Percentiles rank a stretch among this genome's conserved stretches.
These are phyloP conservation scores for Beris chalybata DNA, from an alignment of 2,888 invertebrate species.

Conservation along the genomic window DNA sequence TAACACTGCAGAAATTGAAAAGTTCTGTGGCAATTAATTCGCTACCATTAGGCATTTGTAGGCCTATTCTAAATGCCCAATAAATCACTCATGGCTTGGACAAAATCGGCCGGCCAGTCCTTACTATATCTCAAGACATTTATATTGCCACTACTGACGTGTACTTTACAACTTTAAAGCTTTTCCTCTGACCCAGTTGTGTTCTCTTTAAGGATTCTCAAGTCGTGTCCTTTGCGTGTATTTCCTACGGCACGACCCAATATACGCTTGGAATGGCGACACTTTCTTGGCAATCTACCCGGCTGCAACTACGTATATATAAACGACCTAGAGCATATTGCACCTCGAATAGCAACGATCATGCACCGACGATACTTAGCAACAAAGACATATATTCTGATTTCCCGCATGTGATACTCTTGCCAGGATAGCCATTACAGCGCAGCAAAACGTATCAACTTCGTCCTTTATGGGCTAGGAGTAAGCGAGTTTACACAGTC, in stretches of 20 bases:
- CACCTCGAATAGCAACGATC: too few relatives aligned
- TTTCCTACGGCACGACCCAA: neutral
- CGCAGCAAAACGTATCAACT: too few relatives aligned
- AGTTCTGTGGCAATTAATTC: too few relatives aligned
- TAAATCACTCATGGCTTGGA: too few relatives aligned
- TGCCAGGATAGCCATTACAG: too few relatives aligned
- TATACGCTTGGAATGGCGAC: neutral
- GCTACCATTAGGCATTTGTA: too few relatives aligned
- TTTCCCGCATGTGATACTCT: too few relatives aligned
- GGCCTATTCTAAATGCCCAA: too few relatives aligned
- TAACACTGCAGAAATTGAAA: too few relatives aligned
- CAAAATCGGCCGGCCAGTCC: neutral
- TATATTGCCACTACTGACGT: neutral
- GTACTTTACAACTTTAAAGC: neutral
- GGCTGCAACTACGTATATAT: neutral
- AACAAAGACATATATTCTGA: neutral
- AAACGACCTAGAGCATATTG: neutral
- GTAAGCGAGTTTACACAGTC: too few relatives aligned
- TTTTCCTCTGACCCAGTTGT: slow-evolving; percentile 20
- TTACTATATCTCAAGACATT: neutral
- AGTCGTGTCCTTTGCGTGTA: slow-evolving; percentile 13
- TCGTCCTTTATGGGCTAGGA: too few relatives aligned
- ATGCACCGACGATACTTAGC: neutral
- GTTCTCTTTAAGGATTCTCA: neutral
- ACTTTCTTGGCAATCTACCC: slow-evolving; percentile 21